Evolutionary conservation across 2,888 invertebrate genomes (phyloP), one percentile per base, ranked within the genome.

Genomic region (Scelioninae gen. 2): DNA sequence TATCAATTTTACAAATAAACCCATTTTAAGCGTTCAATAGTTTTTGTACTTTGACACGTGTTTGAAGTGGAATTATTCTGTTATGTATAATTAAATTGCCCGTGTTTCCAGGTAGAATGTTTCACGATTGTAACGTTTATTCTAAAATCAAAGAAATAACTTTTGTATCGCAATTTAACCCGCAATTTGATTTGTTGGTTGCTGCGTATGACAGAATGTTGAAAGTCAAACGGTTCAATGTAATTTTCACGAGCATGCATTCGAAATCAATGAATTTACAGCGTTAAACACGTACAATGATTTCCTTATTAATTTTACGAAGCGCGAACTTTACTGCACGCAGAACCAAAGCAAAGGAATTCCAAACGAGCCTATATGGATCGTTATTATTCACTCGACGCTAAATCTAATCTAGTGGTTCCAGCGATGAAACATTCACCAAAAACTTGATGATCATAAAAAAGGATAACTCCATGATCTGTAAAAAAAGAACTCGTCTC

Each of bases 151-250:
- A 19, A 33, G 16, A 33, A 50, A 58, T 46, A 39, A 67, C 48
- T 57, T 48, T 39, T 31, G 33, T 28, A 37, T 18, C 16, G 22
- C 18, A 18, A 10, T 22, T 60, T 16, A 46, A 25, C 35, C n/a
- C 25, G 16, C 18, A n/a, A n/a, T n/a, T n/a, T 19, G 13, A 43
- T 35, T 68, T 25, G 43, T 52, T 58, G 68, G 60, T 60, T 68
- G 52, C 68, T 68, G 68, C 28, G 16, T 45, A 53, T 68, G 52
- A 60, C 68, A 60, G 43, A 52, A 60, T 19, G 35, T 52, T 52
- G 60, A 50, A 67, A 58, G 41, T 57, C 67, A 68, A 60, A 60
- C 52, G 55, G 28, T 43, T 10, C 18, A 11, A 22, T 37, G 39
- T 39, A 57, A 16, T 48, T 65, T 65, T 57, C 22, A 15, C 46